These are phyloP conservation scores for Megaptera novaeangliae DNA, from an alignment of 2,113 vertebrate species.

Conservation along the genomic window DNA sequence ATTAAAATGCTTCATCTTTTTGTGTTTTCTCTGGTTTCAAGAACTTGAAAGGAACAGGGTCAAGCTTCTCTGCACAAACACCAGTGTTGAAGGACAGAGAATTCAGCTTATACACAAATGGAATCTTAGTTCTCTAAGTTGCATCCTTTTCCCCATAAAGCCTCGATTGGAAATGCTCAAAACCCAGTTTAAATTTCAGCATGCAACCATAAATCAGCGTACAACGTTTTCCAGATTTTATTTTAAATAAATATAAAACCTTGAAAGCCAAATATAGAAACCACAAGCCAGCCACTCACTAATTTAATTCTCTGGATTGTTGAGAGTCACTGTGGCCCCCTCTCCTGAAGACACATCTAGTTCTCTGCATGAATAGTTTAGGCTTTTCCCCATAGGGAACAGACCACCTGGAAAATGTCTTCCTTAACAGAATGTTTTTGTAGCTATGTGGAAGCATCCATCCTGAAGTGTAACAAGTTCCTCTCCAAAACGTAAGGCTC, in stretches of 20 bases:
- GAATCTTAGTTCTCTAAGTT: neutral
- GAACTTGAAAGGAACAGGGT: neutral
- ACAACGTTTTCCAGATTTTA: neutral
- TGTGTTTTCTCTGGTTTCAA: neutral
- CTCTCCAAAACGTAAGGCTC: slow-evolving; percentile 89
- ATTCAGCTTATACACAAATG: neutral
- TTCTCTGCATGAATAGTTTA: neutral
- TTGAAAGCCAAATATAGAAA: neutral
- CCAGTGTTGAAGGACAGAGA: neutral
- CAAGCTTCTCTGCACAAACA: neutral
- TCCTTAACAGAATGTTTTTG: slow-evolving; percentile 78
- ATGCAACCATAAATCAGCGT: neutral
- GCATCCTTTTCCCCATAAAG: neutral
- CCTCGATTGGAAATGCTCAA: neutral
- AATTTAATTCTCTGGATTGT: neutral
- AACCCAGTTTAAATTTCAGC: neutral
- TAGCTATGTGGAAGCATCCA: slow-evolving; percentile 96
- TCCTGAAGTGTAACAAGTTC: slow-evolving; percentile 96
- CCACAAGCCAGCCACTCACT: neutral
- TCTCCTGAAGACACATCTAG: neutral
- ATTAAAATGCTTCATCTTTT: neutral
- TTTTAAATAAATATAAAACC: neutral
- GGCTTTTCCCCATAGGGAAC: neutral
- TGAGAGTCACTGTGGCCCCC: neutral
- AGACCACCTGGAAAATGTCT: neutral